Conservation (phyloP, 2,113 vertebrate species). For the Diadophis punctatus region DNA sequence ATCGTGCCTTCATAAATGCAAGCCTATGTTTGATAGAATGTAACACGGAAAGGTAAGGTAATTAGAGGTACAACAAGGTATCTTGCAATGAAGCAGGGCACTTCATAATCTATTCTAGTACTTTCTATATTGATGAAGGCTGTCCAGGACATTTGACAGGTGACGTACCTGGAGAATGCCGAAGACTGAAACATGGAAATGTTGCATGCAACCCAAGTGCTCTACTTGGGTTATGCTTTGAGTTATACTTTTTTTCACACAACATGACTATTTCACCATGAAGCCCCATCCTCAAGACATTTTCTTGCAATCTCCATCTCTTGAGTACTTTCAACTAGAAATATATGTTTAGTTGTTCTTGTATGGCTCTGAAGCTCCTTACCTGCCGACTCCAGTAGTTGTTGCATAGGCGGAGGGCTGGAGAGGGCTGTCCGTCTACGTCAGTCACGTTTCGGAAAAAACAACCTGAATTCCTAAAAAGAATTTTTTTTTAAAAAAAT, state of each 20-base stretch:
- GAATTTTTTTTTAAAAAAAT: neutral
- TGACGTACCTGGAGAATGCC: neutral
- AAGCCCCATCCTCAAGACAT: neutral
- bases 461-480: slow-evolving; percentile 76
- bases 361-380: accelerated
- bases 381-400: slow-evolving; percentile 93
- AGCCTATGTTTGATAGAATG: no score
- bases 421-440: slow-evolving; percentile 48
- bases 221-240: neutral
- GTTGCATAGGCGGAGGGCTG: slow-evolving; percentile 86
- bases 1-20: no score
- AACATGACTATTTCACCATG: neutral
- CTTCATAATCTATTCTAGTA: neutral
- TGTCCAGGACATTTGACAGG: neutral
- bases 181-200: neutral
- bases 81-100: neutral
- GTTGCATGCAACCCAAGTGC: neutral
- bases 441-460: slow-evolving; percentile 62
- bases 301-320: neutral
- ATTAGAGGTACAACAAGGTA: neutral
- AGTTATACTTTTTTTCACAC: neutral
- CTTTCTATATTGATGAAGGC: neutral
- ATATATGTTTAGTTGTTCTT: neutral
- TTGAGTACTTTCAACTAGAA: neutral
- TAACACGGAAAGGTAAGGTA: no score